Evolutionary conservation across 2,797 vertebrate genomes (phyloP).

Genomic region (Anniella stebbinsi): DNA sequence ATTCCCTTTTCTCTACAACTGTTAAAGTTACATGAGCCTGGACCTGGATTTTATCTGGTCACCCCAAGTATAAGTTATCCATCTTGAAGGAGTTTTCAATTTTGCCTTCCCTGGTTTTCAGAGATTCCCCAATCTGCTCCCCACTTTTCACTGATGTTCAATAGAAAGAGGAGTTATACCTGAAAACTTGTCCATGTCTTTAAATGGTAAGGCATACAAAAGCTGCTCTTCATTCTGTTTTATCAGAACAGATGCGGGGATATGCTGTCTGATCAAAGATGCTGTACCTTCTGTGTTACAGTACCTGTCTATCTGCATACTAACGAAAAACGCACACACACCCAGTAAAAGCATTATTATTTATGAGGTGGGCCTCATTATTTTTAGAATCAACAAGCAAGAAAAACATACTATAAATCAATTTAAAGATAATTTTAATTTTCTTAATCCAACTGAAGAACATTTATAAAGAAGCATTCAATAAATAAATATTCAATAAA

Average conservation of each 20-base stretch:
- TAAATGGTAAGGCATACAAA: slow-evolving; percentile 91
- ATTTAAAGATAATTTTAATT: neutral
- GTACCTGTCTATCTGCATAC: slow-evolving; percentile 87
- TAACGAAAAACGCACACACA: slow-evolving; percentile 48
- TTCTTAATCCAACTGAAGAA: neutral
- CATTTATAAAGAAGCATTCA: accelerated
- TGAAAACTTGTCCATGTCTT: slow-evolving; percentile 92
- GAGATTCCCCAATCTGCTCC: accelerated
- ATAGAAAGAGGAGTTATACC: slow-evolving; percentile 74
- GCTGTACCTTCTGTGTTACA: slow-evolving; percentile 84
- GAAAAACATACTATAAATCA: neutral
- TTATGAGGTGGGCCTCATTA: accelerated
- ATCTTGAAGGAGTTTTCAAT: neutral
- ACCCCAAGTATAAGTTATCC: too few species aligned
- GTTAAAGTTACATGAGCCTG: too few species aligned
- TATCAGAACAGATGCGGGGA: slow-evolving; percentile 87
- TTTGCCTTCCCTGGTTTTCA: neutral
- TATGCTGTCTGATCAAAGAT: slow-evolving; percentile 86
- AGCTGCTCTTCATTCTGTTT: slow-evolving; percentile 89
- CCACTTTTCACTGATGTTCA: accelerated
- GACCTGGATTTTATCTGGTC: too few species aligned
- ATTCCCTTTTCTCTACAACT: too few species aligned
- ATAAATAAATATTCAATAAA: neutral
- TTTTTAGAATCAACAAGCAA: neutral
- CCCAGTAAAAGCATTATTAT: accelerated